Conservation (phyloP, 2,113 vertebrate species). For the Shinisaurus crocodilurus region DNA sequence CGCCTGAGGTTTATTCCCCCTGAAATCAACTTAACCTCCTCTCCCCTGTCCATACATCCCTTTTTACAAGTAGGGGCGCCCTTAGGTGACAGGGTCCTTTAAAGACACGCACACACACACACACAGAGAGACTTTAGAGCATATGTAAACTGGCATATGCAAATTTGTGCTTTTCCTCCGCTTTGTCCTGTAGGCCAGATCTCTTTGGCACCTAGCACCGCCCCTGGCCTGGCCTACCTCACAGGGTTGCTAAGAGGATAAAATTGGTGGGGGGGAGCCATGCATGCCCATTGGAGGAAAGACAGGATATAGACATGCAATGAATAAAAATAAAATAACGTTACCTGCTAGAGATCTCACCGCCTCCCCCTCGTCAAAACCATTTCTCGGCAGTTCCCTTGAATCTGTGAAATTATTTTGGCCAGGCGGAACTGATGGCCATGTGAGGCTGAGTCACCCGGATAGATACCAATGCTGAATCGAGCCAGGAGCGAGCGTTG, state of each 20-base stretch:
- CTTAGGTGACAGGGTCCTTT: too few species aligned
- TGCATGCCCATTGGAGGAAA: background rate
- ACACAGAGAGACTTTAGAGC: too few species aligned
- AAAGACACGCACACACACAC: too few species aligned
- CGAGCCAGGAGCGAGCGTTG: fast-evolving
- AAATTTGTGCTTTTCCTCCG: too few species aligned
- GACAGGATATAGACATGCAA: too few species aligned
- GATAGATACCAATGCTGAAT: fast-evolving
- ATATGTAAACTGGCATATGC: too few species aligned
- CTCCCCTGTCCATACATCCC: too few species aligned
- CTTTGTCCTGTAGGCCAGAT: too few species aligned
- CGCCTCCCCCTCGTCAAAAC: fast-evolving
- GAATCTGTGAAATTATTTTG: background rate
- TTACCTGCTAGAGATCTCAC: background rate
- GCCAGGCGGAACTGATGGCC: fast-evolving
- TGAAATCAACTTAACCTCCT: too few species aligned
- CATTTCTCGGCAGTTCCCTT: background rate
- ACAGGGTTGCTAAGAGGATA: background rate
- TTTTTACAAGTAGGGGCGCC: too few species aligned
- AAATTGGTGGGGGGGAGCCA: background rate
- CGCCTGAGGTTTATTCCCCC: too few species aligned
- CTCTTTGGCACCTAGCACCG: background rate
- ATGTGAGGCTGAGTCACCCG: background rate
- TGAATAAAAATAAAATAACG: too few species aligned
- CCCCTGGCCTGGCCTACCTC: background rate